phyloP scores from a whole-genome alignment of 2,113 vertebrate species.

The Phalacrocorax aristotelis region DNA sequence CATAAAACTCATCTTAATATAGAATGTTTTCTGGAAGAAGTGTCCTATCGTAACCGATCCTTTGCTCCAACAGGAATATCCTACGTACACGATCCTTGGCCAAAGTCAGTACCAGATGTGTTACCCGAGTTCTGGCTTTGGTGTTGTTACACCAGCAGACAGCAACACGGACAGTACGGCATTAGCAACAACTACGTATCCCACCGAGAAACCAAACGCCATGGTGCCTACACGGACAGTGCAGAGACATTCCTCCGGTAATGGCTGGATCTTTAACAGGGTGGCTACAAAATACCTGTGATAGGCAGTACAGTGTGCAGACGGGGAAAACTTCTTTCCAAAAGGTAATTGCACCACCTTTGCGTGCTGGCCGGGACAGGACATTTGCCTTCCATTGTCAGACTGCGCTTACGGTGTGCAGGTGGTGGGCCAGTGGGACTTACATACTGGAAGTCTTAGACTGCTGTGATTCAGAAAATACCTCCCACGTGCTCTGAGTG shows the following conservation, averaged over 20 bases:
- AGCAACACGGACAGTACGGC: conserved; percentile 71
- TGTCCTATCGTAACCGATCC: not conserved
- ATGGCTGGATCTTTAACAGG: not conserved
- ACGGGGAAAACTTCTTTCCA: not conserved
- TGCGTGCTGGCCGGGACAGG: not conserved
- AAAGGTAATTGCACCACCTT: not conserved
- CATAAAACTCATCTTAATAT: not conserved
- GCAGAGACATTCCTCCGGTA: conserved; percentile 74
- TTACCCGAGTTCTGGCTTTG: conserved; percentile 86
- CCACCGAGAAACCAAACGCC: conserved; percentile 74
- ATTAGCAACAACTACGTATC: conserved; percentile 71
- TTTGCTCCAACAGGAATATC: conserved; percentile 83
- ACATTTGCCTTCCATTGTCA: not conserved
- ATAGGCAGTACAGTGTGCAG: too few relatives aligned
- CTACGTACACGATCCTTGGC: conserved; percentile 88
- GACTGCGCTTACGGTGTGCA: not conserved
- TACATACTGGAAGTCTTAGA: rapidly evolving
- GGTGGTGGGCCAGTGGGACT: not conserved
- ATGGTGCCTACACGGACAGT: conserved; percentile 72
- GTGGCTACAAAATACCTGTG: not conserved
- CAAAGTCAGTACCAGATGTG: conserved; percentile 91
- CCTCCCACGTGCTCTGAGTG: rapidly evolving
- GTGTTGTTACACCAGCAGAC: conserved; percentile 73
- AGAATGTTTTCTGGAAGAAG: not conserved
- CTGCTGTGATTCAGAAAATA: not conserved